phyloP scores from a whole-genome alignment of 2,113 vertebrate species.

The Eubucco bourcierii region DNA sequence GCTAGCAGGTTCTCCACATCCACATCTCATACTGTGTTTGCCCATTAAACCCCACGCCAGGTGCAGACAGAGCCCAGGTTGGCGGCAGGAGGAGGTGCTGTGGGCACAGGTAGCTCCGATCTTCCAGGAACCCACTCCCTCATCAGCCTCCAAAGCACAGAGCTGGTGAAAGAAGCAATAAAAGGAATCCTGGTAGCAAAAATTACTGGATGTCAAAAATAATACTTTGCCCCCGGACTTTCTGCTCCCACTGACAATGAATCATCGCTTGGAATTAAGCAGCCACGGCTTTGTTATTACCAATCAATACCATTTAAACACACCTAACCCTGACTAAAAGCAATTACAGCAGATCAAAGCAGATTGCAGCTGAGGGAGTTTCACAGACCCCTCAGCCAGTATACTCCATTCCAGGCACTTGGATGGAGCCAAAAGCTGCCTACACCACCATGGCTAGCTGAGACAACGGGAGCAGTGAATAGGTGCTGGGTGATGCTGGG shows the following conservation, averaged over 20 bases:
- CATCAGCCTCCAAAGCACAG: neutral
- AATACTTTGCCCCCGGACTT: constrained; percentile 60
- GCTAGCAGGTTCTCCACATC: accelerated
- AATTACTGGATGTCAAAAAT: constrained; percentile 42
- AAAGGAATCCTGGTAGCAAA: neutral
- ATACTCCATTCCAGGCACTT: neutral
- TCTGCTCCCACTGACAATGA: constrained; percentile 63
- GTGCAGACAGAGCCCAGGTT: neutral
- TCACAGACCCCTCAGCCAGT: neutral
- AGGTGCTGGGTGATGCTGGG: neutral
- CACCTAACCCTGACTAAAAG: constrained; percentile 21
- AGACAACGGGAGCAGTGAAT: neutral
- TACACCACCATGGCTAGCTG: accelerated
- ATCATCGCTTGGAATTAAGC: constrained; percentile 55
- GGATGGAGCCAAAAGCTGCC: neutral
- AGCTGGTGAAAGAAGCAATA: neutral
- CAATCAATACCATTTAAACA: constrained; percentile 43
- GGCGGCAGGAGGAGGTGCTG: neutral
- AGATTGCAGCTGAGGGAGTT: neutral
- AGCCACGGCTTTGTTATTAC: constrained; percentile 58
- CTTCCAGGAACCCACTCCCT: neutral
- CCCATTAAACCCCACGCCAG: neutral
- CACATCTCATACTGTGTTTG: accelerated
- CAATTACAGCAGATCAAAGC: neutral
- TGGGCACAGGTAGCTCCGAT: neutral